A percentile compares a stretch with the other conserved stretches of the same genome.
phyloP scores from a whole-genome alignment of 2,888 invertebrate genomes.

The Eupithecia abbreviata region DNA sequence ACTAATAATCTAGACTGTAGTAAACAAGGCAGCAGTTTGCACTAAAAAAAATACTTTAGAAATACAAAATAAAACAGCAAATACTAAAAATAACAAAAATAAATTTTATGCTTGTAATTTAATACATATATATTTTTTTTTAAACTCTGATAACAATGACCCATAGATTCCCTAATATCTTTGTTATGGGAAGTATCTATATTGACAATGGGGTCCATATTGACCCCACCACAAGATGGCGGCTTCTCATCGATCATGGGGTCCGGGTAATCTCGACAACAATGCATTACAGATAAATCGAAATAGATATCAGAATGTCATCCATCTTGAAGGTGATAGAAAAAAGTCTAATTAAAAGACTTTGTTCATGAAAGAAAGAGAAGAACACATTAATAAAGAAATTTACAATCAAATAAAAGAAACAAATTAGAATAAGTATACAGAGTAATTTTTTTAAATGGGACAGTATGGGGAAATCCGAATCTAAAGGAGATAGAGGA shows the following conservation, averaged over 20 bases:
- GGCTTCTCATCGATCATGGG: slow-evolving; percentile 4
- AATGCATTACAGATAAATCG: slow-evolving; percentile 11
- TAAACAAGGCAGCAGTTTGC: no score
- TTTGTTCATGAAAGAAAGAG: background rate
- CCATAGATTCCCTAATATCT: background rate
- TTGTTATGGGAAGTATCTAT: background rate
- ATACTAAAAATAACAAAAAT: no score
- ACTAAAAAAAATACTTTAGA: no score
- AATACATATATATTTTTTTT: background rate
- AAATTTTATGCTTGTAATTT: no score
- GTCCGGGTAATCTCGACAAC: background rate
- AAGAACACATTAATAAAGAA: no score
- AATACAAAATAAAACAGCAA: no score
- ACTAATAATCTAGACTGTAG: no score
- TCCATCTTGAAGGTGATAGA: slow-evolving; percentile 2
- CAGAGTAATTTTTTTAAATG: no score
- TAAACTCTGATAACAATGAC: background rate
- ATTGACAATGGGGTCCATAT: slow-evolving; percentile 2
- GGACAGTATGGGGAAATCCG: no score
- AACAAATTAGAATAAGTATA: no score
- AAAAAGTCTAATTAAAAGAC: background rate
- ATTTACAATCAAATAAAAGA: no score
- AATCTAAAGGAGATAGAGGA: no score
- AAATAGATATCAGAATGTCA: slow-evolving; percentile 7
- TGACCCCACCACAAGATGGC: slow-evolving; percentile 5